Conservation (phyloP, 30 jellyfish, hydroid and myxozoan genomes). For the Turritopsis rubra region DNA sequence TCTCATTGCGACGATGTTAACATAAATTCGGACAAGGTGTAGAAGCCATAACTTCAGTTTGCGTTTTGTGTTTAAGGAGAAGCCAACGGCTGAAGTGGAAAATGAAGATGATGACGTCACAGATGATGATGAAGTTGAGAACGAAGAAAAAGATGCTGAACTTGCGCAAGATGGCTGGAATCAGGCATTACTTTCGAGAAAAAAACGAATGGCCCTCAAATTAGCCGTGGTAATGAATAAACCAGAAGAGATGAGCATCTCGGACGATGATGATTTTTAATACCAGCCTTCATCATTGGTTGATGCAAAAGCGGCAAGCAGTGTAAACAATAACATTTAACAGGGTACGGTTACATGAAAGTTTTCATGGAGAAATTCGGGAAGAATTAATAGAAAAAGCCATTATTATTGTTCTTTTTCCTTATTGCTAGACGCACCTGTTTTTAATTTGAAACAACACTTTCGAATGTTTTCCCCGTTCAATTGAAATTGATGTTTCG, state of each 20-base stretch:
- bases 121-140: neutral
- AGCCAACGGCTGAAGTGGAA: neutral
- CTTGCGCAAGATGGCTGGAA: constrained; percentile 12
- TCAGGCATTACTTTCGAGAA: neutral
- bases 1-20: too few relatives aligned
- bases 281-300: too few relatives aligned
- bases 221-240: neutral
- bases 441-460: too few relatives aligned
- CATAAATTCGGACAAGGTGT: too few relatives aligned
- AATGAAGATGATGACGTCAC: constrained; percentile 5
- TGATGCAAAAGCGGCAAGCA: neutral
- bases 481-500: too few relatives aligned
- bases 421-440: too few relatives aligned
- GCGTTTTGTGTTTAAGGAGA: neutral
- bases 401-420: too few relatives aligned
- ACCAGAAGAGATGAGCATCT: neutral
- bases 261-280: neutral
- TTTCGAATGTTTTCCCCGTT: too few relatives aligned
- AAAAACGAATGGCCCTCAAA: neutral
- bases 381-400: too few relatives aligned
- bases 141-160: neutral
- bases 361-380: too few relatives aligned
- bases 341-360: too few relatives aligned
- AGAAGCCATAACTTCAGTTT: neutral
- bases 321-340: neutral